Evolutionary conservation across 2,888 invertebrate genomes (phyloP).

Genomic region (Drosophila multiciliata): DNA sequence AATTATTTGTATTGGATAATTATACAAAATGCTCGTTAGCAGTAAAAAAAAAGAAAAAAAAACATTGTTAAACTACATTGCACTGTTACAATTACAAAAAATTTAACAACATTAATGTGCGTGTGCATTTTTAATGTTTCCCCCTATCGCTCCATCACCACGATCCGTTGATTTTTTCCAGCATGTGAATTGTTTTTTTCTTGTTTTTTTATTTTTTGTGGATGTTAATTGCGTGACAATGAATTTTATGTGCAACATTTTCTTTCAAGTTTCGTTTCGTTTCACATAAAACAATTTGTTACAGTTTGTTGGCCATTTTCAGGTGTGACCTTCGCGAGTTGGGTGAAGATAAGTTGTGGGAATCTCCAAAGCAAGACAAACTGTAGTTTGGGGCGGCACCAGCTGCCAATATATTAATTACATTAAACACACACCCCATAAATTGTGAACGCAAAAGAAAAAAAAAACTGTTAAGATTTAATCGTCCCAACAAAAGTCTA

Average conservation of each 20-base stretch:
- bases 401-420: conserved; percentile 49
- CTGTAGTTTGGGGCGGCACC: conserved; percentile 14
- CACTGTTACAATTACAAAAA: conserved; percentile 64
- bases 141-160: conserved; percentile 17
- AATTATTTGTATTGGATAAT: conserved; percentile 64
- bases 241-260: conserved; percentile 68
- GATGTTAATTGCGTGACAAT: conserved; percentile 74
- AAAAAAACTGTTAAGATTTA: conserved; percentile 26
- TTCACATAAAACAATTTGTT: conserved; percentile 41
- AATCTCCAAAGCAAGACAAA: conserved; percentile 18
- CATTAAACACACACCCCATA: conserved; percentile 47
- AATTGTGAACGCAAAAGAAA: conserved; percentile 14
- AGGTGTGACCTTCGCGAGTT: conserved; percentile 41
- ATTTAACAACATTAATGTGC: conserved; percentile 72
- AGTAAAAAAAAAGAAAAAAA: conserved; percentile 33
- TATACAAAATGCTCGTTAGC: conserved; percentile 68
- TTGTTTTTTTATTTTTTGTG: conserved; percentile 7
- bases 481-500: conserved; percentile 31
- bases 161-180: conserved; percentile 58
- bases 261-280: conserved; percentile 39
- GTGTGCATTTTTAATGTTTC: conserved; percentile 49
- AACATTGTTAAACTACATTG: conserved; percentile 57
- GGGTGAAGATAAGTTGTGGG: conserved; percentile 22
- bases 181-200: conserved; percentile 60
- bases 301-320: conserved; percentile 39